Percentiles rank a stretch among this genome's conserved stretches.
phyloP scores from a whole-genome alignment of 2,113 vertebrate genomes.

The Enhydra lutris region DNA sequence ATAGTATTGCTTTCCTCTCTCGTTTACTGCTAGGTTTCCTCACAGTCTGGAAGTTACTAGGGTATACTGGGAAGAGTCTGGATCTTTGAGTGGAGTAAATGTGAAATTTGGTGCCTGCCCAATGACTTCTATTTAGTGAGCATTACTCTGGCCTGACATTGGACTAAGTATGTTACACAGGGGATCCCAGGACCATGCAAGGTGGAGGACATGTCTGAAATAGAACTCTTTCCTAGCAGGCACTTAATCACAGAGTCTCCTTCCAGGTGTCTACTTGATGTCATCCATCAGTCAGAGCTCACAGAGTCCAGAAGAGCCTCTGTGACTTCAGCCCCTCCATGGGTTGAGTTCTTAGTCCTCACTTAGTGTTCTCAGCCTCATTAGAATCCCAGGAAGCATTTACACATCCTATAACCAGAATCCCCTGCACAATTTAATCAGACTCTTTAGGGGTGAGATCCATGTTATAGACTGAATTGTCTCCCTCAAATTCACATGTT shows the following conservation, averaged over 20 bases:
- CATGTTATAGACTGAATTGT: not conserved
- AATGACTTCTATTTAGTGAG: not conserved
- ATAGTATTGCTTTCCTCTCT: not conserved
- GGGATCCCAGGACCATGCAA: not conserved
- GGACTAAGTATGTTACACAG: not conserved
- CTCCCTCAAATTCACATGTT: not conserved
- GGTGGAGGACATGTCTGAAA: not conserved
- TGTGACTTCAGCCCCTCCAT: not conserved
- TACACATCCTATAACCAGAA: not conserved
- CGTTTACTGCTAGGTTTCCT: not conserved
- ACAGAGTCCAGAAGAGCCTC: not conserved
- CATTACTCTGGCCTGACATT: not conserved
- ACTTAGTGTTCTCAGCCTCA: not conserved
- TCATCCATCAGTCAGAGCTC: not conserved
- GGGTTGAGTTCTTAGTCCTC: not conserved
- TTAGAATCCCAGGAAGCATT: not conserved
- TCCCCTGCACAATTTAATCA: not conserved
- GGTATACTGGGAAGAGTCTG: not conserved
- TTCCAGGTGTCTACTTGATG: fast-evolving
- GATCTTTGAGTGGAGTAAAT: too few relatives aligned
- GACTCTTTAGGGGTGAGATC: not conserved
- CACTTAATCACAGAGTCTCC: not conserved
- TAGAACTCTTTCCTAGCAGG: not conserved
- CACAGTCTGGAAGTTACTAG: not conserved
- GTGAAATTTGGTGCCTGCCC: not conserved